Conservation (phyloP, 2,113 vertebrate genomes). For the Hymenochirus boettgeri region DNA sequence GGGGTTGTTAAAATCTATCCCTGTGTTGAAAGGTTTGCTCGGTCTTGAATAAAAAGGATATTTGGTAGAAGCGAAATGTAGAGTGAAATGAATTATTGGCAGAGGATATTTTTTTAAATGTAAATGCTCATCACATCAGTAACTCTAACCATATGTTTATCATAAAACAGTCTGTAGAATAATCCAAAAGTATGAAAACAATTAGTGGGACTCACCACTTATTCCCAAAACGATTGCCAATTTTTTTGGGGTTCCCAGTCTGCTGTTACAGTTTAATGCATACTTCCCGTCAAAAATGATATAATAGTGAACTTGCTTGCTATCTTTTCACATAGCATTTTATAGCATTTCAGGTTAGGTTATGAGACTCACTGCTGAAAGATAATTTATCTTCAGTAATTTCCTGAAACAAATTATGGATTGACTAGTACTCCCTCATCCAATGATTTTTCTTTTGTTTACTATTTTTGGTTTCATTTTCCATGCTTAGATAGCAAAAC, state of each 20-base stretch:
- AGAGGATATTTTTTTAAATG: neutral
- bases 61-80: no score
- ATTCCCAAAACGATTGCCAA: constrained; percentile 24
- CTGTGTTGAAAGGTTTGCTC: constrained; percentile 1
- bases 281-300: constrained; percentile 18
- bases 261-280: constrained; percentile 15
- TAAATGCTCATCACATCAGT: constrained; percentile 1
- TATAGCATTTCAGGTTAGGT: neutral
- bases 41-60: no score
- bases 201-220: constrained; percentile 17
- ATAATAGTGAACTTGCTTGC: neutral
- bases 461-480: no score
- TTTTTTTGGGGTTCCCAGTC: constrained; percentile 14
- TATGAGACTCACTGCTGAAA: constrained; percentile 4
- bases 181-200: constrained; percentile 37
- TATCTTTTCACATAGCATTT: constrained; percentile 4
- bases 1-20: no score
- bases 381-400: constrained; percentile 11
- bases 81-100: no score
- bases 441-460: no score
- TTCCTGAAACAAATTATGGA: constrained; percentile 3
- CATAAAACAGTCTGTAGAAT: constrained; percentile 30
- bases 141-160: constrained; percentile 21
- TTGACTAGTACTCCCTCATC: neutral
- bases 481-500: no score